Evolutionary conservation across 2,113 vertebrate species (phyloP).

Genomic region (Dasyornis broadbenti): DNA sequence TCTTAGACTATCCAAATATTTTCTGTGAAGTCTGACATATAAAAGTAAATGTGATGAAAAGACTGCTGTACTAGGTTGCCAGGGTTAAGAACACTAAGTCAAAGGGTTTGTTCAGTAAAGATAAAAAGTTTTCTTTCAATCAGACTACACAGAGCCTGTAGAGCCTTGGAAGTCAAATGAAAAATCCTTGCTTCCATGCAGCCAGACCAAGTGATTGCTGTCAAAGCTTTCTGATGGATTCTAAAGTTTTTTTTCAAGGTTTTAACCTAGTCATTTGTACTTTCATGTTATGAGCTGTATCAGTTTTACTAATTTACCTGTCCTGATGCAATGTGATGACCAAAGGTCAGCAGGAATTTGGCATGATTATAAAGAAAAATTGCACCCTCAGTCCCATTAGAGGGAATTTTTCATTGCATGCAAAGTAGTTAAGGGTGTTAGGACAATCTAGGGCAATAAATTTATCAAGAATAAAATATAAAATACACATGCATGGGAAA

Average conservation of each 20-base stretch:
- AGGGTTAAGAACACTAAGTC: slow-evolving; percentile 12
- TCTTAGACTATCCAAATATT: slow-evolving; percentile 14
- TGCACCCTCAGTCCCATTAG: not conserved
- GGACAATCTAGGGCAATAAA: not conserved
- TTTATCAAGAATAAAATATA: not conserved
- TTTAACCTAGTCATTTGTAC: not conserved
- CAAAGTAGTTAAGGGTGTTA: not conserved
- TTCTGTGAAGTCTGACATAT: not conserved
- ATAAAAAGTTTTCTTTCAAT: slow-evolving; percentile 23
- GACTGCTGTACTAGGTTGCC: not conserved
- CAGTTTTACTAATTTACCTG: not conserved
- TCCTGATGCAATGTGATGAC: not conserved
- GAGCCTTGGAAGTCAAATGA: not conserved
- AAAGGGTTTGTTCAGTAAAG: slow-evolving; percentile 14
- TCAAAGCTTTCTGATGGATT: slow-evolving; percentile 28
- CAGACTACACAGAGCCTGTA: not conserved
- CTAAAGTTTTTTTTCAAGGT: not conserved
- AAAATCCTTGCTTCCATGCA: not conserved
- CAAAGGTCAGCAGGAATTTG: not conserved
- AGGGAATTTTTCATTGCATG: not conserved
- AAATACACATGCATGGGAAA: not conserved
- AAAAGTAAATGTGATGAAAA: slow-evolving; percentile 3
- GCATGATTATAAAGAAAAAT: not conserved
- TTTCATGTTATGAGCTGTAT: not conserved
- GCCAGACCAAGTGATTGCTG: not conserved